A percentile compares a stretch with the other conserved stretches of the same genome.
These are phyloP conservation scores for Meteorus sp. DNA, from an alignment of 1,140 invertebrate genomes.

Conservation along the genomic window DNA sequence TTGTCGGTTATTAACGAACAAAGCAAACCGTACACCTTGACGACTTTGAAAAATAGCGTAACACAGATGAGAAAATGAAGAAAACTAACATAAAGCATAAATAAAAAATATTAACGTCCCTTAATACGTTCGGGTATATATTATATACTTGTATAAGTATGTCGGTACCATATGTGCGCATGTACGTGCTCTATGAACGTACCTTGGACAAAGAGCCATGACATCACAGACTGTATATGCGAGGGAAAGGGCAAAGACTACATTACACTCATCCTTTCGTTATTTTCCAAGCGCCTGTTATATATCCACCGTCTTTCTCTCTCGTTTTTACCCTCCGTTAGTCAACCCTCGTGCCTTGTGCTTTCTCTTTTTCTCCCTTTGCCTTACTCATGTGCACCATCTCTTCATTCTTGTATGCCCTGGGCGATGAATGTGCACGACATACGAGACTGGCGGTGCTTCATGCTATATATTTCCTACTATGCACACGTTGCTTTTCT, in stretches of 20 bases:
- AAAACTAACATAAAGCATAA: neutral
- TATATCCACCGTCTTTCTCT: neutral
- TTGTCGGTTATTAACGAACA: conserved; percentile 22
- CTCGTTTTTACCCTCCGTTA: neutral
- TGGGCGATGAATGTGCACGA: conserved; percentile 4
- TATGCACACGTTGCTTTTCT: neutral
- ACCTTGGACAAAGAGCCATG: no score
- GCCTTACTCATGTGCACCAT: no score
- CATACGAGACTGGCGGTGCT: conserved; percentile 3
- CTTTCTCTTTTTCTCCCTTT: no score
- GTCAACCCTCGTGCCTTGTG: no score
- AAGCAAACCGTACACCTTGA: neutral
- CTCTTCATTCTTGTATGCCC: neutral
- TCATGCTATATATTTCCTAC: neutral
- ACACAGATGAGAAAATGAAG: neutral
- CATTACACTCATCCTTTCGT: neutral
- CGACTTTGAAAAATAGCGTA: neutral
- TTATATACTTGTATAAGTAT: no score
- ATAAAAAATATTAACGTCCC: no score
- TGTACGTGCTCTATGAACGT: no score
- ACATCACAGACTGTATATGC: no score
- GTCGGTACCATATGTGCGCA: no score
- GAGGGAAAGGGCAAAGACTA: conserved; percentile 6
- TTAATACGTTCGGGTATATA: no score
- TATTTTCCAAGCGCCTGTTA: neutral